Evolutionary conservation across 1,140 invertebrate species (phyloP).

Genomic region (Bombyx mandarina): DNA sequence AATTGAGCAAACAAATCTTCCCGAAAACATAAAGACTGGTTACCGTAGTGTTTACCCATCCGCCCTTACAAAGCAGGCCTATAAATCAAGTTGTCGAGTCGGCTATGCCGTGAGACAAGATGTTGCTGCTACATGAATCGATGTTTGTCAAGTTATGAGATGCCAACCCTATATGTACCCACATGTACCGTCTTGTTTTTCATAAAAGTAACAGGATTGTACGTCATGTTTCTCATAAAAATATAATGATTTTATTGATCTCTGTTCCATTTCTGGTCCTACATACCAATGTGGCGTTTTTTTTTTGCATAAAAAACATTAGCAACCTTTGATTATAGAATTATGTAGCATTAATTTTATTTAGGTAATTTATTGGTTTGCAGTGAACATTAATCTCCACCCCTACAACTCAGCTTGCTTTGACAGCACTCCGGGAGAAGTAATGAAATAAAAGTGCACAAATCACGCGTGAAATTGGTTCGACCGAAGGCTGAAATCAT

Average conservation of each 20-base stretch:
- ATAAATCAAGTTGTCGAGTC: conserved; percentile 63
- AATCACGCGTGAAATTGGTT: conserved; percentile 66
- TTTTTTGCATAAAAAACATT: too few relatives aligned
- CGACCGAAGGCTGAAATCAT: conserved; percentile 43
- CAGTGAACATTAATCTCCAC: conserved; percentile 15
- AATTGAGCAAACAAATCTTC: too few relatives aligned
- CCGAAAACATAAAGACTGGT: too few relatives aligned
- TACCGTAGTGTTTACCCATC: conserved; percentile 39
- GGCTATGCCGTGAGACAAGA: conserved; percentile 39
- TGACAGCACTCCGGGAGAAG: conserved; percentile 35
- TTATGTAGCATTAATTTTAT: too few relatives aligned
- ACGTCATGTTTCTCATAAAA: too few relatives aligned
- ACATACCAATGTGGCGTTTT: too few relatives aligned
- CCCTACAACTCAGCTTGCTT: conserved; percentile 17
- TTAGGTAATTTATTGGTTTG: too few relatives aligned
- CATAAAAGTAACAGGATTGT: too few relatives aligned
- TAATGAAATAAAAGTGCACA: conserved; percentile 60
- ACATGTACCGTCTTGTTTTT: too few relatives aligned
- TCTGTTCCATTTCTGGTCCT: too few relatives aligned
- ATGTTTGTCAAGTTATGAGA: conserved; percentile 48
- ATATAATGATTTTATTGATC: too few relatives aligned
- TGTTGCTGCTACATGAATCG: conserved; percentile 37
- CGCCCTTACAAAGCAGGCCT: conserved; percentile 50
- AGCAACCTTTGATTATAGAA: too few relatives aligned
- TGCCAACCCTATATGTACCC: conserved; percentile 20